A percentile compares a stretch with the other conserved stretches of the same genome.
These are phyloP conservation scores for Myrmophylax atrothorax DNA, from an alignment of 2,113 vertebrate genomes.

Conservation along the genomic window DNA sequence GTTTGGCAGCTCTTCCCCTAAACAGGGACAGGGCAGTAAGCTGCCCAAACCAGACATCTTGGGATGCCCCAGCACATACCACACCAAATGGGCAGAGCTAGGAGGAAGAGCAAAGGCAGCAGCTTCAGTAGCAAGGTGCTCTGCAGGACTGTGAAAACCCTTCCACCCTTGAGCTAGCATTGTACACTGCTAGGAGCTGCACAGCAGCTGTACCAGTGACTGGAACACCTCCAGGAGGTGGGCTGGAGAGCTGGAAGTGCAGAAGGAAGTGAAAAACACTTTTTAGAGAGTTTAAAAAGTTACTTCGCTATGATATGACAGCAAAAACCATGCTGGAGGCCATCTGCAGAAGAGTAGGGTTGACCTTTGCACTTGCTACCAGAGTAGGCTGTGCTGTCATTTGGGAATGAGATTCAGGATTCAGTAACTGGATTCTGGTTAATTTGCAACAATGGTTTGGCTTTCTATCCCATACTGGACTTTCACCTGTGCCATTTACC, in stretches of 20 bases:
- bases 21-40: background rate
- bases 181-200: background rate
- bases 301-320: background rate
- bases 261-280: background rate
- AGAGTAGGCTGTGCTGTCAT: background rate
- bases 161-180: background rate
- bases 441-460: background rate
- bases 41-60: background rate
- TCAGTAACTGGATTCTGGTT: constrained; percentile 8
- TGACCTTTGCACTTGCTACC: constrained; percentile 22
- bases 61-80: background rate
- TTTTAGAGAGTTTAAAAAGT: background rate
- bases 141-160: background rate
- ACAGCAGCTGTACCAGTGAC: background rate
- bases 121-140: background rate
- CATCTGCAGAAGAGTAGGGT: background rate
- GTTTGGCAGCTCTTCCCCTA: background rate
- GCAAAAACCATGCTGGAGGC: background rate
- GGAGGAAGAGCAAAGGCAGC: background rate
- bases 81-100: background rate
- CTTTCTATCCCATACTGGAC: background rate
- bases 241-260: background rate
- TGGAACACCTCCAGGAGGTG: background rate
- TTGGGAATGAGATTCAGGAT: background rate
- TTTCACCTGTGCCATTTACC: background rate